phyloP scores from a whole-genome alignment of 53 echinoderm and acorn worm species.

The Pentamera pediparva region DNA sequence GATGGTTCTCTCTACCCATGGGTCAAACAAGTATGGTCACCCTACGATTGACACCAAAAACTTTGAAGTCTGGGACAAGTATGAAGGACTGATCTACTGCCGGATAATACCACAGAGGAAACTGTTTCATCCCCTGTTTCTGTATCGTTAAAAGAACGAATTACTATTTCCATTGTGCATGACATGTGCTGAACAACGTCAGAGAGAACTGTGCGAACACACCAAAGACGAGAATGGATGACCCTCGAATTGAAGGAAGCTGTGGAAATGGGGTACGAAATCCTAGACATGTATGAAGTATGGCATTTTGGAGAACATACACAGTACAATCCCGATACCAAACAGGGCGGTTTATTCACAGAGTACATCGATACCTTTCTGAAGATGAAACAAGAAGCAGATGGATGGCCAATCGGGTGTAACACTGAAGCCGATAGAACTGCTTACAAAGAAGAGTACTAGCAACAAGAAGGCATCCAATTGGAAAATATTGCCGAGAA shows the following conservation, averaged over 20 bases:
- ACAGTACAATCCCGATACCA: slow-evolving; percentile 15
- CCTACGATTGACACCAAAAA: slow-evolving; percentile 51
- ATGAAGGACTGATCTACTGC: no score
- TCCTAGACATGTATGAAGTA: no score
- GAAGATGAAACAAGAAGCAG: no score
- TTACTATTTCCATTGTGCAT: slow-evolving; percentile 63
- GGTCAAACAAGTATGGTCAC: slow-evolving; percentile 52
- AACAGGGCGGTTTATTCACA: slow-evolving; percentile 54
- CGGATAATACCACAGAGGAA: slow-evolving; percentile 51
- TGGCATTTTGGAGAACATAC: no score
- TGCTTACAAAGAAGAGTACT: slow-evolving; percentile 28
- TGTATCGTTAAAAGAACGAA: slow-evolving; percentile 31
- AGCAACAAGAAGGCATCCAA: slow-evolving; percentile 38
- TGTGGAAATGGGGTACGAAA: no score
- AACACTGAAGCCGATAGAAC: slow-evolving; percentile 1
- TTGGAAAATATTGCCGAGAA: slow-evolving; percentile 41
- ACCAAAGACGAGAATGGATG: slow-evolving; percentile 44
- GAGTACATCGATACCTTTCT: no score
- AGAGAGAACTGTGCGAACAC: slow-evolving; percentile 32
- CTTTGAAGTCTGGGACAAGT: slow-evolving; percentile 20
- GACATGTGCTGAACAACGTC: background rate
- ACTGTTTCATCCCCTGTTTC: slow-evolving; percentile 53
- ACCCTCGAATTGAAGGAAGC: no score
- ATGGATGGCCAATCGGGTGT: slow-evolving; percentile 65
- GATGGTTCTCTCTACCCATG: slow-evolving; percentile 49